Evolutionary conservation across 2,888 invertebrate species (phyloP), one percentile per base, ranked within the genome.

Genomic region (Agrotis ipsilon): DNA sequence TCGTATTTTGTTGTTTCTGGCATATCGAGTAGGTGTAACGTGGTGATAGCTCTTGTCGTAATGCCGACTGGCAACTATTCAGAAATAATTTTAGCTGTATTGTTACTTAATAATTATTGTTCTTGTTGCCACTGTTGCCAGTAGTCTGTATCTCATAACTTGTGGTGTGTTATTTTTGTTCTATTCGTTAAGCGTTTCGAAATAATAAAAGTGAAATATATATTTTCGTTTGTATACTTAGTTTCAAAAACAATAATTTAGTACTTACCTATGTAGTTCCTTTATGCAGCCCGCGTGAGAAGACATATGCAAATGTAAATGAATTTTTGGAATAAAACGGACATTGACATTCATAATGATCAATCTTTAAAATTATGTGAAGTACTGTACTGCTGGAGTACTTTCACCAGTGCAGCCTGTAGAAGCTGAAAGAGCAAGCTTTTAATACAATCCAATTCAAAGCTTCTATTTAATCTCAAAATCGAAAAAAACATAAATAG

Each of bases 61-160:
- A 75, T 72, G 18, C 45, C 63, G 62, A 67, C 68, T 72, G 79
- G 75, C 82, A 81, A 72, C 74, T 64, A 65, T 67, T 76, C 80
- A 82, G 68, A 73, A 71, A 79, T 68, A 74, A 74, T 72, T 74
- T 67, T 73, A 75, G 75, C 52, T 27, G 27, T 67, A 77, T 71
- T 70, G 69, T 82, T 75, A 75, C 55, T 75, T 73, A 55, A 52
- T 73, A 68, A 60, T 70, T 21, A 39, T 39, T 63, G 49, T 70
- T 21, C 9, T 39, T 63, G 49, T 39, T 39, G 39, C 39, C 11
- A 39, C 39, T 52, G 69, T 68, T 59, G 63, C 43, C 54, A 61
- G 64, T 67, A 57, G 64, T 63, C 11, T 63, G 54, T 69, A 48
- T 43, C 24, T 46, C 43, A 27, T 78, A 67, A 39, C 19, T 43